Evolutionary conservation across 2,797 vertebrate genomes (phyloP), one percentile per base, ranked within the genome.

Genomic region (Rhincodon typus): DNA sequence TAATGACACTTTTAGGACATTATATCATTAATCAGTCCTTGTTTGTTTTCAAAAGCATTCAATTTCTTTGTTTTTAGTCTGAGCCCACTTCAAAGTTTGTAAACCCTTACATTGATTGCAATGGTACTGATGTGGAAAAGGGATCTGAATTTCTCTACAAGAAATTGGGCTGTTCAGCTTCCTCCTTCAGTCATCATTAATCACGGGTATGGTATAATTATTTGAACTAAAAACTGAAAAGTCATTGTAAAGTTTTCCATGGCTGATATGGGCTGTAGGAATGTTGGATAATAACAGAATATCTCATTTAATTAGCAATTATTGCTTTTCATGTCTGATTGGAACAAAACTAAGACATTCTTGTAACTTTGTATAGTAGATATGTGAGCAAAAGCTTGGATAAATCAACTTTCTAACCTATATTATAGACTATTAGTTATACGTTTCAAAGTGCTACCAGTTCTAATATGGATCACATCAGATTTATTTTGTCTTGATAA

Each of bases 51-150:
- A 84, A 84, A 82, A 46, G 42, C 79, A 84, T 84, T 25, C 1
- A 91, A 38, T 67, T 91, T 88, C 0, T 94, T 42, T 50, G 46
- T 72, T 38, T 94, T 46, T 46, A 94, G 69, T 69, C 91, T 94
- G 42, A 72, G 15, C 12, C 69, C 42, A 53, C 27, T 34, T 74
- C 42, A 94, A 72, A 50, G 25, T 94, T 38, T 42, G 12, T 53
- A 34, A 94, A 1, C 72, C 23, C 69, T 74, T 94, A 70, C 46
- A 46, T 94, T 46, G 13, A 94, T 27, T 50, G 93, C 93, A 94
- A 94, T 94, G 93, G 27, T 94, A 70, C 69, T 70, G 69, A 72
- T 94, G 93, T 50, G 69, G 69, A 94, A 94, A 53, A 50, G 42
- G 93, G 67, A 46, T 74, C 93, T 72, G 93, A 42, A 46, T 94